Evolutionary conservation across 1,140 invertebrate species (phyloP).

Genomic region (Platyura marginata): DNA sequence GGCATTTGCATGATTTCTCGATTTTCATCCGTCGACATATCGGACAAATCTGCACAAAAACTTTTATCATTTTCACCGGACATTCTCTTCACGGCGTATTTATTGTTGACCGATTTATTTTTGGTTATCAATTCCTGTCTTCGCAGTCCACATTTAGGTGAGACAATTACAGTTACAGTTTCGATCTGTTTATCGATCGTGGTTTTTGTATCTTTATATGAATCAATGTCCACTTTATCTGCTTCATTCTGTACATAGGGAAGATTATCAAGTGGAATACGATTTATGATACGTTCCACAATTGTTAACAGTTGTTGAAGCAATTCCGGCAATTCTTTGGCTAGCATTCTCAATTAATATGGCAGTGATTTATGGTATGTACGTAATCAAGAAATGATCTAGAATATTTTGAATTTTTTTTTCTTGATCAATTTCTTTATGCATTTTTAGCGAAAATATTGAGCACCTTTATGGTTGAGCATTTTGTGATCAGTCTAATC

Average conservation of each 20-base stretch:
- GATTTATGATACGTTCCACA: constrained; percentile 44
- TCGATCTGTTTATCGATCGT: neutral
- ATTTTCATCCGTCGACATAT: too few species aligned
- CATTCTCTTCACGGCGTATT: constrained; percentile 20
- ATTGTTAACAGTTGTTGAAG: constrained; percentile 40
- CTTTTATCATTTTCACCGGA: constrained; percentile 11
- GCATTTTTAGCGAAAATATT: too few species aligned
- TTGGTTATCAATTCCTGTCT: constrained; percentile 25
- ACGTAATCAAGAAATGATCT: too few species aligned
- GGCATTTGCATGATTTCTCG: constrained; percentile 11
- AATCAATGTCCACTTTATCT: constrained; percentile 4
- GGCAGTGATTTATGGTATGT: constrained; percentile 5
- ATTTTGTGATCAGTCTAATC: too few species aligned
- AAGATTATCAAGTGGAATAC: constrained; percentile 38
- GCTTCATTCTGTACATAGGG: constrained; percentile 30
- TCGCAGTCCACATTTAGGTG: constrained; percentile 20
- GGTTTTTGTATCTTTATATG: neutral
- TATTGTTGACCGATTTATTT: constrained; percentile 23
- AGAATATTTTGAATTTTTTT: too few species aligned
- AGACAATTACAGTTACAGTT: constrained; percentile 7
- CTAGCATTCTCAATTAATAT: constrained; percentile 8
- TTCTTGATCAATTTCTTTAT: too few species aligned
- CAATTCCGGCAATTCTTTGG: constrained; percentile 32
- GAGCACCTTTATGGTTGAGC: too few species aligned
- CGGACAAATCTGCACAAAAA: too few species aligned